Evolutionary conservation across 2,797 vertebrate genomes (phyloP).

Genomic region (Vireo griseus): DNA sequence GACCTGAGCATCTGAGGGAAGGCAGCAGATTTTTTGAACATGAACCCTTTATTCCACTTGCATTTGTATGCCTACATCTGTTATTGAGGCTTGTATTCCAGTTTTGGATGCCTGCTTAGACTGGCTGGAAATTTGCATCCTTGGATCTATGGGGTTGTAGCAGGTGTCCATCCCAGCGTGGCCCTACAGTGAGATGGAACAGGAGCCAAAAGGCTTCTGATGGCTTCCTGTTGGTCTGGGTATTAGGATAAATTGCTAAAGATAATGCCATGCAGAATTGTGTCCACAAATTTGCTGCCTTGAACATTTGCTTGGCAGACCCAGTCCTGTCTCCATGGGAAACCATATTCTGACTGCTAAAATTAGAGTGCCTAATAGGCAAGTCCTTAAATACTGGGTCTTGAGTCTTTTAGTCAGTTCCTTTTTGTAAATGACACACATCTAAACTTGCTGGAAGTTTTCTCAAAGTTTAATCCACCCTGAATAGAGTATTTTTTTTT

Average conservation of each 20-base stretch:
- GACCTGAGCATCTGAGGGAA: background rate
- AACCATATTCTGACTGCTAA: background rate
- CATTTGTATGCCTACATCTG: background rate
- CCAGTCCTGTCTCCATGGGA: background rate
- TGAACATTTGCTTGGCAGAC: background rate
- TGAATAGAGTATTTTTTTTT: background rate
- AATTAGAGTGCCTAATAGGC: background rate
- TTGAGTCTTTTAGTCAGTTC: background rate
- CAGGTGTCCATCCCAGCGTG: background rate
- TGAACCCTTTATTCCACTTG: background rate
- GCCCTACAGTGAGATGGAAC: background rate
- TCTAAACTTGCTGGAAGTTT: background rate
- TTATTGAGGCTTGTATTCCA: background rate
- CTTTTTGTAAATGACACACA: background rate
- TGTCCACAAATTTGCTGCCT: background rate
- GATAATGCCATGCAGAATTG: background rate
- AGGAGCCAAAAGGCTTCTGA: background rate
- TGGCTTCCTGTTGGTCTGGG: background rate
- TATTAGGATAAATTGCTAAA: background rate
- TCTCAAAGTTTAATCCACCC: background rate
- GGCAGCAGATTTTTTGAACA: background rate
- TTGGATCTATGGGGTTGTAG: background rate
- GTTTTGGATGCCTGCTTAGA: background rate
- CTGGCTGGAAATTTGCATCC: background rate
- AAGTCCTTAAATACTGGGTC: background rate